Conservation (phyloP, 1,140 invertebrate species). For the Subanguina moxae region DNA sequence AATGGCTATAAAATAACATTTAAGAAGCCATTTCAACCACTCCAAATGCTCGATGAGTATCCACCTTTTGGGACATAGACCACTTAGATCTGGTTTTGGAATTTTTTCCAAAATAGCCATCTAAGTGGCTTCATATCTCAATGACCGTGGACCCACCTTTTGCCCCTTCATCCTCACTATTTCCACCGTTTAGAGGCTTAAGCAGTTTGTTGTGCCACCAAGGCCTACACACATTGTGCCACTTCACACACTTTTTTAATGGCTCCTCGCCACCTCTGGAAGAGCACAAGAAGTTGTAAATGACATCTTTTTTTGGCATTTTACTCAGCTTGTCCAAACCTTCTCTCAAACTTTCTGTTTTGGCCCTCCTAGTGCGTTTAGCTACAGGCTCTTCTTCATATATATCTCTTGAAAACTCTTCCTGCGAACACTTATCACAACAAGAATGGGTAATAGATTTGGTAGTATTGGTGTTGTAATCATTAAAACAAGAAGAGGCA, state of each 20-base stretch:
- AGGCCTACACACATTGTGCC: constrained; percentile 1
- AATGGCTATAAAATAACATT: too few species aligned
- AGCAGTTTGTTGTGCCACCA: neutral
- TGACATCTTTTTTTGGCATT: neutral
- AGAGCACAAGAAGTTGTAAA: neutral
- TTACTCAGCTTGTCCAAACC: neutral
- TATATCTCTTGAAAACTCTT: constrained; percentile 8
- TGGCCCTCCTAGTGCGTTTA: constrained; percentile 15
- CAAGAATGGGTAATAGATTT: neutral
- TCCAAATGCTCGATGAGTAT: too few species aligned
- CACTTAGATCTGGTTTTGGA: too few species aligned
- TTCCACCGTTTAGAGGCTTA: neutral
- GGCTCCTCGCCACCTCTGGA: neutral
- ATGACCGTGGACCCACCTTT: too few species aligned
- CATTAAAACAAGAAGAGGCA: neutral
- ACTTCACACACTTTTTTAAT: neutral
- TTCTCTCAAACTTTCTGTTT: neutral
- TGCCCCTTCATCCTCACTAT: too few species aligned
- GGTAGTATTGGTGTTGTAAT: neutral
- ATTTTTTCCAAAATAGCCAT: too few species aligned
- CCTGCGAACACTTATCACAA: neutral
- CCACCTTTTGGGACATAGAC: too few species aligned
- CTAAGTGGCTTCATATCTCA: too few species aligned
- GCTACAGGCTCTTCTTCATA: neutral
- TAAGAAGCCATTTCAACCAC: too few species aligned